These are phyloP conservation scores for Girardia tigrina DNA, from an alignment of 2,888 invertebrate species.

Conservation along the genomic window DNA sequence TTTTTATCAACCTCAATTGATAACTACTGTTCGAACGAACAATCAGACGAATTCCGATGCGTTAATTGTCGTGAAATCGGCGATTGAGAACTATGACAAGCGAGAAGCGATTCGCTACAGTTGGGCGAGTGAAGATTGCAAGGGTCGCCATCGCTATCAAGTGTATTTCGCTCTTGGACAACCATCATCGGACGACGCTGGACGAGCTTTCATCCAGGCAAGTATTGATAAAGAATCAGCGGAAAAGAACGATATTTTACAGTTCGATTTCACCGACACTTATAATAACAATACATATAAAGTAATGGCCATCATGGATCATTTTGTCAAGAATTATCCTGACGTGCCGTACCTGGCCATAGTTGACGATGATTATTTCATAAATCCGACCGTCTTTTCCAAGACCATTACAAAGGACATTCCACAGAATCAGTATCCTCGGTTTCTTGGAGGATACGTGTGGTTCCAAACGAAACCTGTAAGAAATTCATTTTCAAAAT, in stretches of 20 bases:
- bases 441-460: not conserved
- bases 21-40: not conserved
- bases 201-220: not conserved
- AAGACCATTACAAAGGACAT: not conserved
- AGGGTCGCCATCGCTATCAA: not conserved
- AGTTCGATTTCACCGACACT: not conserved
- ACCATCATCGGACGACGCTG: not conserved
- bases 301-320: not conserved
- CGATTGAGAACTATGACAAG: not conserved
- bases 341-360: not conserved
- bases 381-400: not conserved
- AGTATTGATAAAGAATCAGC: not conserved
- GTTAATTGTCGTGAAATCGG: not conserved
- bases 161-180: not conserved
- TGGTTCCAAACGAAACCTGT: not conserved
- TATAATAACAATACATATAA: constrained; percentile 8
- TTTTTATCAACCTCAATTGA: not conserved
- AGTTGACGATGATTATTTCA: not conserved
- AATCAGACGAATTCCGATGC: not conserved
- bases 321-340: not conserved
- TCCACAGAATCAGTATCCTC: not conserved
- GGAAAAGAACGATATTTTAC: not conserved
- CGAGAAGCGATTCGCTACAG: not conserved
- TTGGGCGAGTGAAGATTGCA: not conserved
- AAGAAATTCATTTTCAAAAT: not conserved